phyloP scores from a whole-genome alignment of 2,113 vertebrate species.

The Saguinus midas region DNA sequence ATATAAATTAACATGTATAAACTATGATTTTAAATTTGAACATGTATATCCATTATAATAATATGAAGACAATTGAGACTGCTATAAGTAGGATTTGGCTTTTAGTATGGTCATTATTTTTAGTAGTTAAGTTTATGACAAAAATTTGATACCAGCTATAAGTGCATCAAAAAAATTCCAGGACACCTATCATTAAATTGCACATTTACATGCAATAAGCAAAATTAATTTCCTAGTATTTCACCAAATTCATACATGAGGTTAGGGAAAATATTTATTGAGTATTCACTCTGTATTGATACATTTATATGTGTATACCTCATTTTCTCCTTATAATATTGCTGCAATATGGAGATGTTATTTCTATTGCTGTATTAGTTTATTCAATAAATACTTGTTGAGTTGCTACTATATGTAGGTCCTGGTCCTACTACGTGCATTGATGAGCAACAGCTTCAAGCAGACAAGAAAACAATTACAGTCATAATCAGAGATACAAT shows the following conservation, averaged over 20 bases:
- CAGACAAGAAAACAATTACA: neutral
- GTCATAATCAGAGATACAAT: neutral
- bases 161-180: neutral
- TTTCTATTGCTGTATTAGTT: neutral
- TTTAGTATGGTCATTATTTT: neutral
- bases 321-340: neutral
- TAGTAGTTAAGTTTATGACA: neutral
- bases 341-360: neutral
- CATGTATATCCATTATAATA: neutral
- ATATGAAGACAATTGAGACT: neutral
- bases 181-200: neutral
- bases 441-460: neutral
- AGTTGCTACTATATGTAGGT: neutral
- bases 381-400: neutral
- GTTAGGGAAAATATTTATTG: neutral
- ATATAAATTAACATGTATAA: neutral
- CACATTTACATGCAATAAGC: neutral
- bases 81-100: conserved; percentile 1
- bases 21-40: neutral
- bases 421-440: neutral
- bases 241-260: neutral
- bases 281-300: neutral
- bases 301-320: neutral
- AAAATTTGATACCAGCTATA: neutral
- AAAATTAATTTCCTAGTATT: neutral